These are phyloP conservation scores for Ariopsis seemanni DNA, from an alignment of 2,113 vertebrate genomes.

Conservation along the genomic window DNA sequence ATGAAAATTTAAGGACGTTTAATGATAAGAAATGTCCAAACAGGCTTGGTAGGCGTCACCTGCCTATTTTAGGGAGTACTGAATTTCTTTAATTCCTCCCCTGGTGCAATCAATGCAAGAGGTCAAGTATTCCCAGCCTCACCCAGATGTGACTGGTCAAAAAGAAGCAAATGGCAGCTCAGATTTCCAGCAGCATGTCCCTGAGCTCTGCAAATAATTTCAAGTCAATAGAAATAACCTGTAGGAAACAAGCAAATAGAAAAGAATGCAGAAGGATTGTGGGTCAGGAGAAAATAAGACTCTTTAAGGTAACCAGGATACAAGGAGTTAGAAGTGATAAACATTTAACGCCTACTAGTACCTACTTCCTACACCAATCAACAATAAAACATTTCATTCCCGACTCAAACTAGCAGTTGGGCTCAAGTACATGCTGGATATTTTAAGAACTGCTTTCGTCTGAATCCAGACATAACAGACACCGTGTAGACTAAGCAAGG, in stretches of 20 bases:
- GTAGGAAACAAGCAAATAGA: background rate
- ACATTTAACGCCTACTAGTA: background rate
- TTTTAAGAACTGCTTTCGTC: background rate
- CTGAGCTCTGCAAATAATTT: background rate
- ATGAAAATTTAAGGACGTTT: background rate
- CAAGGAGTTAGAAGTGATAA: background rate
- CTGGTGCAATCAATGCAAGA: background rate
- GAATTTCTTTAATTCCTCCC: background rate
- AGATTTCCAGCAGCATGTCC: background rate
- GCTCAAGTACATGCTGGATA: background rate
- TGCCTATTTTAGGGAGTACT: background rate
- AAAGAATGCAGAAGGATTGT: background rate
- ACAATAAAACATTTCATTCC: conserved; percentile 4
- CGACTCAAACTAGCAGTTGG: background rate
- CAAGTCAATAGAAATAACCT: background rate
- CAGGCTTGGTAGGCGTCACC: background rate
- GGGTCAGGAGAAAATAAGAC: background rate
- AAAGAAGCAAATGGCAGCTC: conserved; percentile 12
- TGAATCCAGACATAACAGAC: conserved; percentile 15
- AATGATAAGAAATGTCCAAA: background rate
- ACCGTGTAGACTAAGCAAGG: conserved; percentile 1
- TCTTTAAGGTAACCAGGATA: background rate
- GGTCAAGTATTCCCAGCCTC: conserved; percentile 1
- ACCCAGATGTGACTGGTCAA: background rate
- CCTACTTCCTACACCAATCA: background rate